Percentiles rank a stretch among this genome's conserved stretches.
phyloP scores from a whole-genome alignment of 2,888 invertebrate genomes.

The Doris montereyensis region DNA sequence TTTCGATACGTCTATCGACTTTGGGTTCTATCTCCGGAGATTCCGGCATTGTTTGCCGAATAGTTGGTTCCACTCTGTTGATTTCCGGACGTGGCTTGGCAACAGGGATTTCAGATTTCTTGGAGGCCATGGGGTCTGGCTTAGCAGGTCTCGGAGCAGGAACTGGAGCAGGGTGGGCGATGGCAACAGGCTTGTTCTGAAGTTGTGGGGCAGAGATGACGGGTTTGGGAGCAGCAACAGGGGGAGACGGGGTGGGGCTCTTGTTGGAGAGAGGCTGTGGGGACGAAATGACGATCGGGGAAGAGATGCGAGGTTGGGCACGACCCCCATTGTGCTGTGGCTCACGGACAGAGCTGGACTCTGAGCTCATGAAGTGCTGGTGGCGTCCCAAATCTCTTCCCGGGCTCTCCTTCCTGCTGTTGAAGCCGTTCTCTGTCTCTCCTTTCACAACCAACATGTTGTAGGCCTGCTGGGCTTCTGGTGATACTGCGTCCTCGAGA shows the following conservation, averaged over 20 bases:
- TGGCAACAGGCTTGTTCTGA: not conserved
- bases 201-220: slow-evolving; percentile 31
- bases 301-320: slow-evolving; percentile 9
- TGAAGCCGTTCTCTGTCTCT: slow-evolving; percentile 35
- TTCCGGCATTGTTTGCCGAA: slow-evolving; percentile 48
- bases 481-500: slow-evolving; percentile 77
- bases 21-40: slow-evolving; percentile 41
- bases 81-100: slow-evolving; percentile 60
- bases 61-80: slow-evolving; percentile 63
- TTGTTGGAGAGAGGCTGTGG: not conserved
- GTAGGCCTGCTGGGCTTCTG: slow-evolving; percentile 93
- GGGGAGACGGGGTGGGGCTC: slow-evolving; percentile 25
- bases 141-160: slow-evolving; percentile 50
- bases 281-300: not conserved
- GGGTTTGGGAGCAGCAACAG: slow-evolving; percentile 18
- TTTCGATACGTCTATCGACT: slow-evolving; percentile 37
- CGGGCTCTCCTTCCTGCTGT: not conserved
- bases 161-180: slow-evolving; percentile 24
- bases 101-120: slow-evolving; percentile 52
- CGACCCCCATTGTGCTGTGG: not conserved
- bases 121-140: slow-evolving; percentile 48
- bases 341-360: not conserved
- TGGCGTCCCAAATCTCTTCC: not conserved
- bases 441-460: slow-evolving; percentile 88
- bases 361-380: not conserved